Percentiles rank a stretch among this genome's conserved stretches.
Evolutionary conservation across 2,888 invertebrate species (phyloP).

Genomic region (Heliconius ethilla): DNA sequence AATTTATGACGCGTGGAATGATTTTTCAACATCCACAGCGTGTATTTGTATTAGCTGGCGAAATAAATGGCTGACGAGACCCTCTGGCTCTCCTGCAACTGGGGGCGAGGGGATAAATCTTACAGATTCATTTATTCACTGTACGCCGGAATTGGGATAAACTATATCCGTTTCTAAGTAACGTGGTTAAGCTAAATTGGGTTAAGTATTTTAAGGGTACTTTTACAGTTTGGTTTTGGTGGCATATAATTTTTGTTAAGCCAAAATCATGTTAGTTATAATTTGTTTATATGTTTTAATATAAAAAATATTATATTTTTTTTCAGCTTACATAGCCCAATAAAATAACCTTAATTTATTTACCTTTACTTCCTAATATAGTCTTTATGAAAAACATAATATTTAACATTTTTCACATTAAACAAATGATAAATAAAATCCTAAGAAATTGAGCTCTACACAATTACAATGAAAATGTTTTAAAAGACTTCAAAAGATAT

Average conservation of each 20-base stretch:
- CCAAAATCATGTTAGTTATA: no score
- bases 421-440: background rate
- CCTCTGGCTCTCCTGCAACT: slow-evolving; percentile 25
- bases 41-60: slow-evolving; percentile 26
- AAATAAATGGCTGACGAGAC: slow-evolving; percentile 27
- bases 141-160: slow-evolving; percentile 8
- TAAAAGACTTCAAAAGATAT: slow-evolving; percentile 17
- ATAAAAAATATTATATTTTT: no score
- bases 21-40: slow-evolving; percentile 32
- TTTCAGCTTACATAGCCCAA: no score
- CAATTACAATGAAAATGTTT: slow-evolving; percentile 4
- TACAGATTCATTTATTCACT: slow-evolving; percentile 23
- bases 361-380: background rate
- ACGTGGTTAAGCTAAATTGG: background rate
- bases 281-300: no score
- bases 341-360: no score
- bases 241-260: background rate
- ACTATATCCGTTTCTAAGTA: background rate
- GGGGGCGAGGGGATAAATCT: slow-evolving; percentile 23
- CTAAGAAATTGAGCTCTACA: background rate
- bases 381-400: background rate
- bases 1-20: slow-evolving; percentile 33
- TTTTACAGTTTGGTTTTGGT: background rate
- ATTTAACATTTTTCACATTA: background rate
- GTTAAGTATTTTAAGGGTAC: background rate